Base-by-base conservation (phyloP, 2,113 vertebrate genomes). In the Ardeotis arabs region DNA sequence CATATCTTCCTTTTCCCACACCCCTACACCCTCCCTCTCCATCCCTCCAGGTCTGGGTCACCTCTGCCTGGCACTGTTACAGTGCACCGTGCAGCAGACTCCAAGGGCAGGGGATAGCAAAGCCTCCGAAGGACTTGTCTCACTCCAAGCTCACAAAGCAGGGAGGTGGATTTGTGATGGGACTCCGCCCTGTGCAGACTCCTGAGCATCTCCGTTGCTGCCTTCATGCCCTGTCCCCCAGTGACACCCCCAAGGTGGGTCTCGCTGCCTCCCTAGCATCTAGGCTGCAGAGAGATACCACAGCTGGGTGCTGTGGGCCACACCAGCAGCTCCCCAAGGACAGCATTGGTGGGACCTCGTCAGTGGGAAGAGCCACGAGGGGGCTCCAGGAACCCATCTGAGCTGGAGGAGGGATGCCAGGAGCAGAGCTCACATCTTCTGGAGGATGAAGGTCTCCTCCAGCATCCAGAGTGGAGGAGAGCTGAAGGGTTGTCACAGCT, bases 361-460 rank as follows among this genome's bases (percentile, higher is more conserved):
- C 60, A 27, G 56, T 14, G 16, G 10, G 14, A 72, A 58, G 62
- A 84, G 31, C 96, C 96, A 97, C 94, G 84, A 97, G 96, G 94
- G 96, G 96, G 95, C 96, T 97, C 96, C 95, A 97, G 84, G 94
- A 97, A 23, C 19, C 35, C 58, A 28, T 79, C 24, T 6, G 66
- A 96, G 49, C 39, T 2, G 1, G 17, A 68, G 66, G 23, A 90
- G 47, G 37, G 79, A 25, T 12, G 33, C 55, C 63, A 41, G 45
- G 33, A 39, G n/a, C 60, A 28, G 52, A 76, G 25, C 18, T 50
- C 17, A 1, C 2, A 13, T 23, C 27, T 77, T 13, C 23, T 33
- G 58, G 12, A 63, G 12, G 39, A 64, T 21, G 13, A 12, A 14
- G 8, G 4, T 67, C 20, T 63, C 29, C 37, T 66, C 50, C 64